Base-by-base conservation (phyloP, 2,113 vertebrate genomes). In the Opisthocomus hoazin region DNA sequence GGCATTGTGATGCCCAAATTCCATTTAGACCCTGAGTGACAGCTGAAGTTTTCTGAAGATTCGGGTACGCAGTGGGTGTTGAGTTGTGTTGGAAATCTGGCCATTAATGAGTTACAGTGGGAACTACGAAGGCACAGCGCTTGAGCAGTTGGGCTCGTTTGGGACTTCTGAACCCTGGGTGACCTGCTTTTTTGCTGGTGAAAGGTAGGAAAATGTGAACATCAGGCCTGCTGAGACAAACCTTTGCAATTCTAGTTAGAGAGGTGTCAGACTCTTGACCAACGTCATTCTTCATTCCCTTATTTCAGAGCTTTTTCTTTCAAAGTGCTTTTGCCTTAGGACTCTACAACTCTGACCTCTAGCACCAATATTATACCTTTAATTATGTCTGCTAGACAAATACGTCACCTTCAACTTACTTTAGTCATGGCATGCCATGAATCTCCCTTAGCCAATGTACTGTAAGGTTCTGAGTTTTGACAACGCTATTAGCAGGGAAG, bases 271-370 rank as follows among this genome's bases (percentile, higher is more conserved):
- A 22, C 56, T 93, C 94, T 34, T n/a, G 95, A 90, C 93, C 74
- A 96, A 86, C 92, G 80, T 96, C 96, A 96, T 98, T 95, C 97
- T 95, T 98, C 98, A 97, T 95, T 96, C 94, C 82, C 88, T 79
- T 77, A 96, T 97, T 96, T 97, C 95, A 63, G 6, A 83, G 91
- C 95, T 91, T 87, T 89, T 95, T 95, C 92, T 81, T 81, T 87
- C 68, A 2, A 15, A 65, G 54, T 6, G 93, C 96, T 97, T 98
- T 97, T 89, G 97, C 97, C 95, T 96, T 96, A 97, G 93, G 97
- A 98, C 98, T 77, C 7, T 37, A 39, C 97, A 84, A 63, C 93
- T 76, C 91, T 95, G 94, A 97, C 96, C 97, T 90, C 70, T 45
- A 93, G 94, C 94, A 94, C 92, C 76, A 74, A 80, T 32, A 79